Percentiles rank a stretch among this genome's conserved stretches.
These are phyloP conservation scores for Leptopterna dolabrata DNA, from an alignment of 2,888 invertebrate species.

Conservation along the genomic window DNA sequence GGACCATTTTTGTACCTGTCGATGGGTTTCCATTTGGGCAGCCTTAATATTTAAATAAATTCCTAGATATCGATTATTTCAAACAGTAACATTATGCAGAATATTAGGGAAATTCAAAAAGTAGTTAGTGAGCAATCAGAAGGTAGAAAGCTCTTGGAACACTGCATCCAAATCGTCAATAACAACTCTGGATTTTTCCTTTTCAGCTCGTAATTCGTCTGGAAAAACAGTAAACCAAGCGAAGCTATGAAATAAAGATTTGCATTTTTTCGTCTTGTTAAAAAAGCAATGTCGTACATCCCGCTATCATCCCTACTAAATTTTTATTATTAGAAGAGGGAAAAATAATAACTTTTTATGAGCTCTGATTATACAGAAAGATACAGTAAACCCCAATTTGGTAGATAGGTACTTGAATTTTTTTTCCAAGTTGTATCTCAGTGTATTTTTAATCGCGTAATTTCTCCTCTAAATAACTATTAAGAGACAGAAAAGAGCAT, in stretches of 20 bases:
- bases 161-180: constrained; percentile 81
- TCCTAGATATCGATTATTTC: neutral
- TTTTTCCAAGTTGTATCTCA: neutral
- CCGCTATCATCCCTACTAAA: neutral
- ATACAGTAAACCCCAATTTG: too few species aligned
- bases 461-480: neutral
- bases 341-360: neutral
- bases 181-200: constrained; percentile 84
- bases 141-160: constrained; percentile 79
- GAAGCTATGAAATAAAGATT: neutral
- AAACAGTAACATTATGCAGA: neutral
- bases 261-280: neutral
- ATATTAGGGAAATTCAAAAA: neutral
- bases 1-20: neutral
- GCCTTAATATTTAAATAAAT: neutral
- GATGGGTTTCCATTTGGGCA: neutral
- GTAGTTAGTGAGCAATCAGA: constrained; percentile 68
- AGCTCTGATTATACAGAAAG: neutral
- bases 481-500: neutral
- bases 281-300: neutral
- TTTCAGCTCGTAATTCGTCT: constrained; percentile 85
- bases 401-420: too few species aligned
- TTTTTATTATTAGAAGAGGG: neutral
- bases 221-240: constrained; percentile 68
- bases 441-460: neutral